Evolutionary conservation across 2,113 vertebrate species (phyloP), one percentile per base, ranked within the genome.

Genomic region (Anseranas semipalmata): DNA sequence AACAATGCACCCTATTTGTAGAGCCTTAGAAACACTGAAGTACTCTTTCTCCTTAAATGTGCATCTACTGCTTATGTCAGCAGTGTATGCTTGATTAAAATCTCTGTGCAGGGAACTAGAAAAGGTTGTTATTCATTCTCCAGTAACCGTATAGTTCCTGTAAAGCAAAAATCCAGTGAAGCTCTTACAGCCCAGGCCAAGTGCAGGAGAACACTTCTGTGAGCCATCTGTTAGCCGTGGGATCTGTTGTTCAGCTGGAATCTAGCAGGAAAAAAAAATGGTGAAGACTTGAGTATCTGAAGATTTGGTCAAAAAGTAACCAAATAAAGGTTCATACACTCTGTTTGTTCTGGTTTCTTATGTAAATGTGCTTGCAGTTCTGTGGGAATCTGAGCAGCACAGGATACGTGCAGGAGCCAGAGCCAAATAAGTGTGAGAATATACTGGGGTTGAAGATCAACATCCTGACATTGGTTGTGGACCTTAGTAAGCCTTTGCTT

Each of bases 371-470:
- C 32, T 79, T 73, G 32, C 5, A 16, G n/a, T 70, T 78, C 7
- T 45, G 13, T 43, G 9, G 1, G 4, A 28, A 2, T 39, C 35
- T 59, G 21, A 60, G 50, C 77, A 63, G 48, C 7, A 12, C 17
- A n/a, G 63, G 53, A 10, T 60, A 68, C 0, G 0, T 79, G n/a
- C 6, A 48, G 35, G 39, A 89, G 3, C 7, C 7, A 17, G 35
- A 52, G 35, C 37, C 33, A 21, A 68, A 28, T 24, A 37, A 50
- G 39, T 71, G 27, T 22, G 12, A 35, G 35, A 66, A 15, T 12
- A 6, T 53, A 14, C 24, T 37, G 0, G 6, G n/a, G 17, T 59
- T 0, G 4, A 71, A 59, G 60, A 30, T 56, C 0, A 0, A 4
- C 80, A 43, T n/a, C 12, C 18, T 67, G 62, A 63, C 4, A 1